These are phyloP conservation scores for Prenolepis imparis DNA, from an alignment of 2,888 invertebrate genomes.

Conservation along the genomic window DNA sequence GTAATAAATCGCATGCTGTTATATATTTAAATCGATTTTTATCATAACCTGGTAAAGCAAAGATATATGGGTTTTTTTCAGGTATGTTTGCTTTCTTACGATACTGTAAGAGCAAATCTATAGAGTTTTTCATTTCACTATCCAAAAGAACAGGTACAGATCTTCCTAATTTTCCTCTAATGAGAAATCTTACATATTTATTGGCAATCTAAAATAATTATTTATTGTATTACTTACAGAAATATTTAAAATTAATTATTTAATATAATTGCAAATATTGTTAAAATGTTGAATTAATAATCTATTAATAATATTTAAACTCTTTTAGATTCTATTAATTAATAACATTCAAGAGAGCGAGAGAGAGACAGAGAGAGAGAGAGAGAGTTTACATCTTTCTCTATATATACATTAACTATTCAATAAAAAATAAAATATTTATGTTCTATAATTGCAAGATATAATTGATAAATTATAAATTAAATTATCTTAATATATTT, in stretches of 20 bases:
- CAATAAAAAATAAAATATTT: neutral
- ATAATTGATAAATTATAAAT: neutral
- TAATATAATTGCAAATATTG: neutral
- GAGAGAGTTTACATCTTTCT: neutral
- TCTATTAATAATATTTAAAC: neutral
- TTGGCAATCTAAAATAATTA: neutral
- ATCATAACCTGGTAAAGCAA: slow-evolving; percentile 10
- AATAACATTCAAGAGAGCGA: neutral
- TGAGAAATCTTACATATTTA: neutral
- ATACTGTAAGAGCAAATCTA: neutral
- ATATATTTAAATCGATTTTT: slow-evolving; percentile 5
- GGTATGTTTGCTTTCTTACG: slow-evolving; percentile 6
- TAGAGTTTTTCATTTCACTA: slow-evolving; percentile 7
- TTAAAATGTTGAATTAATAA: neutral
- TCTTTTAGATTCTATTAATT: neutral
- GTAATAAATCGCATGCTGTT: slow-evolving; percentile 19
- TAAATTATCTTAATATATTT: neutral
- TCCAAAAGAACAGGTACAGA: slow-evolving; percentile 19
- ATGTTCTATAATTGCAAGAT: neutral
- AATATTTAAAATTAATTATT: neutral
- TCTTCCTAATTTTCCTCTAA: slow-evolving; percentile 29
- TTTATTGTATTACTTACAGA: neutral
- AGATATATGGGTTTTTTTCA: neutral
- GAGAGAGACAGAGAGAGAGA: no score
- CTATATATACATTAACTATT: neutral